Evolutionary conservation across 2,113 vertebrate genomes (phyloP), one percentile per base, ranked within the genome.

Genomic region (Gallinago media): DNA sequence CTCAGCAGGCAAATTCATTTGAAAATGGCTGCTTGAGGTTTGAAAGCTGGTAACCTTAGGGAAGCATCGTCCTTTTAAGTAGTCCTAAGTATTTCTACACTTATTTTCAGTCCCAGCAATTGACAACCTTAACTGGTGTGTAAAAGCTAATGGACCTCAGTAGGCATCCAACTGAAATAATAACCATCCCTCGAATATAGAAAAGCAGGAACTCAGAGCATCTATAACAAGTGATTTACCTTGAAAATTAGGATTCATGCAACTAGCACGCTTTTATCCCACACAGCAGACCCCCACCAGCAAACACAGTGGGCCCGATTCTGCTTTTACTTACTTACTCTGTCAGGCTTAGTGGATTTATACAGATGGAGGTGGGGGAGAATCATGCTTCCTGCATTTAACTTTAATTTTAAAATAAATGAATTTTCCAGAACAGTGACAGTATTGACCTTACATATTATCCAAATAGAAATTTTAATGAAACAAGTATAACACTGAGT

Each of bases 371-470:
- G 85, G 46, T 11, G 11, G 95, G 95, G 93, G 89, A 96, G 91
- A 97, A 96, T 95, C 20, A 73, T 62, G 94, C 93, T 97, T 95
- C 92, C 96, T 93, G 96, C 94, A 42, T 97, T 98, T 97, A 96
- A 92, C 97, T 98, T 98, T 98, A 97, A 98, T 97, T 97, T 98
- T 97, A 98, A 98, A 98, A 97, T 96, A 97, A 98, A 97, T 98
- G 97, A 98, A 98, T 98, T 98, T 98, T 98, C 98, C 97, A 98
- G 97, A 98, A 98, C 98, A 97, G 95, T 97, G 97, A 98, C 96
- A 98, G 97, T 98, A 98, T 98, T 98, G 98, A 98, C 98, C 98
- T 98, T 98, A 98, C 98, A 98, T 97, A 98, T 98, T 98, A 98
- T 97, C 97, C 98, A 98, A 98, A 98, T 98, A 97, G 98, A 98